Conservation (phyloP, 2,888 invertebrate species). For the Metallyticus violacea region DNA sequence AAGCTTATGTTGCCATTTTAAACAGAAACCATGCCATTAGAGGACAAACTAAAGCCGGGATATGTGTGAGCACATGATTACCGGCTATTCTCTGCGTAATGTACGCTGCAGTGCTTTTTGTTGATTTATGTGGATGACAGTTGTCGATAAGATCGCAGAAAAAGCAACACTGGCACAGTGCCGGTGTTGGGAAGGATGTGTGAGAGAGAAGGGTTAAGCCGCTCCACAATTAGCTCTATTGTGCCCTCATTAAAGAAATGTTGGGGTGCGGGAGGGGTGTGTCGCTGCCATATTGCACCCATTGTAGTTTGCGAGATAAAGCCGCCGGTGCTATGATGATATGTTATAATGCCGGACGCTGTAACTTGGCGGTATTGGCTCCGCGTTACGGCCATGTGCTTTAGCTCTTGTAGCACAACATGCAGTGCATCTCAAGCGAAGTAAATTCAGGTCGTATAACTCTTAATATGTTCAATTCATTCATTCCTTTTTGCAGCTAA, state of each 20-base stretch:
- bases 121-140: not conserved
- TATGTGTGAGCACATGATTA: not conserved
- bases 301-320: not conserved
- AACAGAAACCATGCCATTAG: not conserved
- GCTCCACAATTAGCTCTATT: slow-evolving; percentile 21
- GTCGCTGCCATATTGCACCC: not conserved
- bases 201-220: not conserved
- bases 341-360: not conserved
- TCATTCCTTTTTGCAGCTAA: no score
- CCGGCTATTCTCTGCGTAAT: not conserved
- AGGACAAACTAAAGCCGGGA: not conserved
- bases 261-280: not conserved
- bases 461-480: no score
- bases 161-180: not conserved
- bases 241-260: slow-evolving; percentile 22
- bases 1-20: not conserved
- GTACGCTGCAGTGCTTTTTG: not conserved
- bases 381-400: not conserved
- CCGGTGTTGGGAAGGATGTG: not conserved
- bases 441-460: no score
- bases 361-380: not conserved
- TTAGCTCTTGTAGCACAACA: not conserved
- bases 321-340: not conserved
- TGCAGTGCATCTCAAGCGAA: not conserved
- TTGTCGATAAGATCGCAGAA: not conserved